Evolutionary conservation across 2,888 invertebrate genomes (phyloP).

Genomic region (Drosophila limbata): DNA sequence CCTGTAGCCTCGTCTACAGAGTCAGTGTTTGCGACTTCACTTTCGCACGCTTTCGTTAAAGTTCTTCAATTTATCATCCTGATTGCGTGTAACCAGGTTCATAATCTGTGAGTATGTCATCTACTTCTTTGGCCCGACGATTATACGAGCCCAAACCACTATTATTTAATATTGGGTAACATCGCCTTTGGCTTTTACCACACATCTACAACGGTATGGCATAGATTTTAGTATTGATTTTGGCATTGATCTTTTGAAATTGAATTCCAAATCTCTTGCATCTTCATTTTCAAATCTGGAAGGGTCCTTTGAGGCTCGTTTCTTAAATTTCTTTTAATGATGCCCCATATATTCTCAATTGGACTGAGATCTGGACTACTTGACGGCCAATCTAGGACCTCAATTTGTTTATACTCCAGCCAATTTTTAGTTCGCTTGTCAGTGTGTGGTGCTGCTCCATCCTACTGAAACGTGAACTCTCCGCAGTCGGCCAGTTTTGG

Average conservation of each 20-base stretch:
- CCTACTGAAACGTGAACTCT: background rate
- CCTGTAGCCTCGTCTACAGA: too few relatives aligned
- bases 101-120: too few relatives aligned
- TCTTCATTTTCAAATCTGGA: constrained; percentile 1
- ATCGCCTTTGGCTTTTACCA: constrained; percentile 3
- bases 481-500: constrained; percentile 14
- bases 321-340: constrained; percentile 11
- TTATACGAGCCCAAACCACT: too few relatives aligned
- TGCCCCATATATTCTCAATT: constrained; percentile 10
- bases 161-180: too few relatives aligned
- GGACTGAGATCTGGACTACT: constrained; percentile 10
- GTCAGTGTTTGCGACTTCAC: too few relatives aligned
- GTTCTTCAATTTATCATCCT: too few relatives aligned
- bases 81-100: too few relatives aligned
- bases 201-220: constrained; percentile 23
- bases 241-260: constrained; percentile 27
- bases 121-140: too few relatives aligned
- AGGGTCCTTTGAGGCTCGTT: constrained; percentile 14
- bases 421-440: background rate
- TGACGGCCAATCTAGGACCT: constrained; percentile 14
- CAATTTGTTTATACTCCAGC: background rate
- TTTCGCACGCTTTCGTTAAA: too few relatives aligned
- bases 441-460: background rate
- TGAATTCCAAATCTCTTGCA: constrained; percentile 18
- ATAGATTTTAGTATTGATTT: background rate